phyloP scores from a whole-genome alignment of 2,888 invertebrate species.

The Antheraea assamensis region DNA sequence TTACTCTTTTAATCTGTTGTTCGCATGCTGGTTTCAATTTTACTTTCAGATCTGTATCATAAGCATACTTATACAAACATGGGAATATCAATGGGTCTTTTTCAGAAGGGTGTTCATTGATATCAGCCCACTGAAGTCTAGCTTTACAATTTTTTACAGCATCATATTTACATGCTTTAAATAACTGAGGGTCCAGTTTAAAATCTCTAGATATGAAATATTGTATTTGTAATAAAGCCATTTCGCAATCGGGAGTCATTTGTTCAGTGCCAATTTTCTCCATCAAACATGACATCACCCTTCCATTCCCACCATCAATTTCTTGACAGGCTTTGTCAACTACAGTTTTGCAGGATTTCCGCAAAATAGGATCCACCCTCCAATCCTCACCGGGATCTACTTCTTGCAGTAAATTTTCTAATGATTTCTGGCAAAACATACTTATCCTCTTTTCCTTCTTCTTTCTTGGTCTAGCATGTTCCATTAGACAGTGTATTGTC shows the following conservation, averaged over 20 bases:
- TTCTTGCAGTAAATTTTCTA: slow-evolving; percentile 91
- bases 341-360: slow-evolving; percentile 92
- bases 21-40: slow-evolving; percentile 83
- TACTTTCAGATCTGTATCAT: slow-evolving; percentile 74
- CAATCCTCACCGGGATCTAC: slow-evolving; percentile 97
- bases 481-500: slow-evolving; percentile 98
- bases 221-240: slow-evolving; percentile 96
- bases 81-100: slow-evolving; percentile 93
- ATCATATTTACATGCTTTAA: slow-evolving; percentile 93
- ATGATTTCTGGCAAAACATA: slow-evolving; percentile 87
- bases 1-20: slow-evolving; percentile 93
- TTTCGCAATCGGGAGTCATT: slow-evolving; percentile 95
- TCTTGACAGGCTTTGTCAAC: slow-evolving; percentile 90
- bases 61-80: slow-evolving; percentile 92
- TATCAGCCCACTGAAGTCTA: slow-evolving; percentile 88
- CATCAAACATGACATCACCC: slow-evolving; percentile 96
- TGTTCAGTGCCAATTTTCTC: slow-evolving; percentile 91
- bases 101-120: slow-evolving; percentile 86
- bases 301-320: slow-evolving; percentile 87
- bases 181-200: slow-evolving; percentile 94
- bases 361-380: slow-evolving; percentile 95
- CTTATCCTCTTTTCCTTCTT: slow-evolving; percentile 86
- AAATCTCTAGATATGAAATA: slow-evolving; percentile 98
- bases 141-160: slow-evolving; percentile 92
- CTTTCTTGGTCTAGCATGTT: slow-evolving; percentile 87